A percentile compares a stretch with the other conserved stretches of the same genome.
phyloP scores from a whole-genome alignment of 53 echinoderm and acorn worm genomes.

The Patiria pectinifera region DNA sequence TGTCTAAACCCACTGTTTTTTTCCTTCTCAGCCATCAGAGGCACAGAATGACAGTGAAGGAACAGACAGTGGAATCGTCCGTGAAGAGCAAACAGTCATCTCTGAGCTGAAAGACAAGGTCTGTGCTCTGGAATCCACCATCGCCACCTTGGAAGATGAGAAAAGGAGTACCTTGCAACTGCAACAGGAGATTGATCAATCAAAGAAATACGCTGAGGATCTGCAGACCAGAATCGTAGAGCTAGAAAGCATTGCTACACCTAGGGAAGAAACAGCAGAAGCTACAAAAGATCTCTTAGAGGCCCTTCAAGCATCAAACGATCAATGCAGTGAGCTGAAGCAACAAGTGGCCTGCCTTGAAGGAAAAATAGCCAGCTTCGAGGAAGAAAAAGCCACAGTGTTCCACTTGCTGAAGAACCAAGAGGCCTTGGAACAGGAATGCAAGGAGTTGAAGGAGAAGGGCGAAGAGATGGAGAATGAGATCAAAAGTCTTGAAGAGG shows the following conservation, averaged over 20 bases:
- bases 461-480: conserved; percentile 1
- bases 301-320: not conserved
- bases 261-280: not conserved
- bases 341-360: conserved; percentile 27
- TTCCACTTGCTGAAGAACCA: not conserved
- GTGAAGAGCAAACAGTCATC: not conserved
- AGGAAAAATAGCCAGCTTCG: conserved; percentile 1
- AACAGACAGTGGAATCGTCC: not conserved
- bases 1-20: not conserved
- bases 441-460: not conserved
- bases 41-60: not conserved
- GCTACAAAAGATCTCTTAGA: not conserved
- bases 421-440: not conserved
- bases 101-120: not conserved
- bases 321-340: conserved; percentile 1
- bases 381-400: not conserved
- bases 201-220: not conserved
- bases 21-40: not conserved
- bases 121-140: not conserved
- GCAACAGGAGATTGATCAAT: not conserved
- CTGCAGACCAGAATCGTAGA: not conserved
- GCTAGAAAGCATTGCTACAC: not conserved
- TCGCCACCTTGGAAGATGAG: not conserved
- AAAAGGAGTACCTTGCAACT: not conserved
- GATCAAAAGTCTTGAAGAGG: conserved; percentile 13